A percentile compares a stretch with the other conserved stretches of the same genome.
Conservation (phyloP, 1,140 invertebrate species). For the Drosophila pectinifera region DNA sequence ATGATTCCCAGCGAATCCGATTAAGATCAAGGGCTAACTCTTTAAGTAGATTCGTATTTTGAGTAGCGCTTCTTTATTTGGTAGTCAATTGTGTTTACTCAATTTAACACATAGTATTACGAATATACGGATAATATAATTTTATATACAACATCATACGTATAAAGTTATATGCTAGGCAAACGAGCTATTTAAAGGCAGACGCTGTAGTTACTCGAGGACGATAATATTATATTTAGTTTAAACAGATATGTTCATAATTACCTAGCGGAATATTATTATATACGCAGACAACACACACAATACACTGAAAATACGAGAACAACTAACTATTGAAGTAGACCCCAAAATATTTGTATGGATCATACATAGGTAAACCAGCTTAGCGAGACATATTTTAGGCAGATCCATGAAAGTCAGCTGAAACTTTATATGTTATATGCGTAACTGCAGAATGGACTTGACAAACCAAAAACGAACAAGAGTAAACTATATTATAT, state of each 20-base stretch:
- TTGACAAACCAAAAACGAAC: conserved; percentile 56
- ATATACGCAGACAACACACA: conserved; percentile 67
- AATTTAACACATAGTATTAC: conserved; percentile 52
- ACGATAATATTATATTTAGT: conserved; percentile 76
- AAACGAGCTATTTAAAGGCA: conserved; percentile 73
- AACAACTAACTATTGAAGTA: conserved; percentile 61
- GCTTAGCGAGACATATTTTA: conserved; percentile 60
- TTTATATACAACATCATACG: conserved; percentile 66
- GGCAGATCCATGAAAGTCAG: conserved; percentile 46
- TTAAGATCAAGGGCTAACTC: conserved; percentile 28
- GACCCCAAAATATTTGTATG: conserved; percentile 47
- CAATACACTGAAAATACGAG: conserved; percentile 40
- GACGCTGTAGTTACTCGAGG: conserved; percentile 77
- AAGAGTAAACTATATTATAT: conserved; percentile 53
- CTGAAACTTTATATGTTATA: conserved; percentile 67
- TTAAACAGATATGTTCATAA: conserved; percentile 67
- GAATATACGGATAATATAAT: conserved; percentile 66
- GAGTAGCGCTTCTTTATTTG: conserved; percentile 57
- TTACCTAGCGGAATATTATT: conserved; percentile 74
- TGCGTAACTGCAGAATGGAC: conserved; percentile 66
- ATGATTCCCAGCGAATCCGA: conserved; percentile 19
- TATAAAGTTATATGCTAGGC: conserved; percentile 64
- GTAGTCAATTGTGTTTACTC: conserved; percentile 57
- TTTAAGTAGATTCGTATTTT: conserved; percentile 52
- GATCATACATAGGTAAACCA: conserved; percentile 62